Evolutionary conservation across 2,797 vertebrate genomes (phyloP), one percentile per base, ranked within the genome.

Genomic region (Bucorvus abyssinicus): DNA sequence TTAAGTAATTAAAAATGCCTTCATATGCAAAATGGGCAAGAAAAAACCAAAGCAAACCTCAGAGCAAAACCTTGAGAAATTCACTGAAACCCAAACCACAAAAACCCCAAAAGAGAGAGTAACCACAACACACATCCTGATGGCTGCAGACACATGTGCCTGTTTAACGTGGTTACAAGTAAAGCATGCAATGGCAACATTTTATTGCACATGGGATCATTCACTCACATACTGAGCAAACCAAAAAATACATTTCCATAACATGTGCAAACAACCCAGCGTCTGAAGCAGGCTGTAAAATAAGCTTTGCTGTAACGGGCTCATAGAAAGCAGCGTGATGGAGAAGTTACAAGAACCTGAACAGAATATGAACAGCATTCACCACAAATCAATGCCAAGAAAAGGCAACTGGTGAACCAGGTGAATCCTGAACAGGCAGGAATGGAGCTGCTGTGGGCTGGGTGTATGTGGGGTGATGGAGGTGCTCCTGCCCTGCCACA

Each of bases 71-170:
- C 42, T 83, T 49, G n/a, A 70, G 49, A 63, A 84, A 91, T 77
- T 55, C 36, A 61, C 22, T 73, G 75, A 94, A 95, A 96, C 30
- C 44, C 84, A 96, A 92, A 92, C 90, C 88, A 87, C 90, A 94
- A 49, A 81, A 95, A 59, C 84, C 94, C 90, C 93, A 87, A 69
- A 89, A 61, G 55, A 83, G 52, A 56, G 59, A 91, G 87, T 64
- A 88, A 89, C 68, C 82, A 73, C 59, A 93, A 79, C 10, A 53
- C 49, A 60, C 81, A 94, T 86, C 45, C 64, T 95, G 57, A 65
- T 71, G 88, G 82, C 91, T 90, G 80, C 76, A 93, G 90, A 93
- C 81, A 83, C 57, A 91, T 68, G 52, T 59, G 59, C 76, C 34
- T 93, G 59, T 84, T 88, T 95, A 84, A 90, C 89, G 90, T 87